These are phyloP conservation scores for Phylloscopus collybita DNA, from an alignment of 2,797 vertebrate genomes.

Conservation along the genomic window DNA sequence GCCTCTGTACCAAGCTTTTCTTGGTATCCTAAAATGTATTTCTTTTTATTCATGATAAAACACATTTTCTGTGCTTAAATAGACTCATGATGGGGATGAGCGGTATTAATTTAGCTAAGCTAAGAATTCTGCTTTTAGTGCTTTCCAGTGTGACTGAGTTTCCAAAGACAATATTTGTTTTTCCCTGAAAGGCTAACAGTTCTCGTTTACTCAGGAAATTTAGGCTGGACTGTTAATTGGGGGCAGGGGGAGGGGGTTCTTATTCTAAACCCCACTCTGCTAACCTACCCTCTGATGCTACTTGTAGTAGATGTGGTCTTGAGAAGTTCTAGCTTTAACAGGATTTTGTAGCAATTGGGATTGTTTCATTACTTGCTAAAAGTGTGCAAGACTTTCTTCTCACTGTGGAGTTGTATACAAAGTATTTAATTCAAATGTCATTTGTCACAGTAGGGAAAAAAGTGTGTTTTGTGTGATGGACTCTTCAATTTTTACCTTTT, in stretches of 20 bases:
- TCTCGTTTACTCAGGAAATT: background rate
- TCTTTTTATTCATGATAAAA: background rate
- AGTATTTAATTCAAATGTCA: background rate
- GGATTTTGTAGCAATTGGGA: background rate
- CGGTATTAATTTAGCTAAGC: background rate
- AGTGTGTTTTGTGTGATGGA: background rate
- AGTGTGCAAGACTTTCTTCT: background rate
- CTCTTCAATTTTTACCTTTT: background rate
- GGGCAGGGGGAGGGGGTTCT: rapidly evolving
- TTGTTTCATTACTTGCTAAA: background rate
- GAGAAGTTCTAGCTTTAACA: background rate
- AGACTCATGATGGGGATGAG: rapidly evolving
- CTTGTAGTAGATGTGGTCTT: background rate
- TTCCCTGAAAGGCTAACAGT: background rate
- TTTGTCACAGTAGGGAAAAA: background rate
- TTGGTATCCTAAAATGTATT: background rate
- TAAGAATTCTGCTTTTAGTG: background rate
- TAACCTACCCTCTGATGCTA: background rate
- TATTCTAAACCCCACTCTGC: background rate
- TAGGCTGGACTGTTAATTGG: background rate
- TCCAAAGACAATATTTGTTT: background rate
- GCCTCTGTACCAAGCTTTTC: background rate
- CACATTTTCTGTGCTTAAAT: background rate
- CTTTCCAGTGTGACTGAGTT: background rate
- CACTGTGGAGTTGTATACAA: background rate